phyloP scores from a whole-genome alignment of 2,888 invertebrate species.

The Acleris emargana region DNA sequence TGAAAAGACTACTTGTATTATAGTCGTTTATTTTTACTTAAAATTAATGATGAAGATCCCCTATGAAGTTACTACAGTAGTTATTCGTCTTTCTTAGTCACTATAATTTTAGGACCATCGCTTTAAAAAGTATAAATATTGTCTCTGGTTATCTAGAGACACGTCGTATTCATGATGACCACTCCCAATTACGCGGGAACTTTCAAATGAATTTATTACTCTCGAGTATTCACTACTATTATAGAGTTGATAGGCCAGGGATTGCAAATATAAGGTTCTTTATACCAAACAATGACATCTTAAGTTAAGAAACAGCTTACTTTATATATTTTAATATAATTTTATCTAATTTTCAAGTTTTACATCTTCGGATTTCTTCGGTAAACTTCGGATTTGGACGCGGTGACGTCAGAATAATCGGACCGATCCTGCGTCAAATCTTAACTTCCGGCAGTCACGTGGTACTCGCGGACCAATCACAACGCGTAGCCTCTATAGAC shows the following conservation, averaged over 20 bases:
- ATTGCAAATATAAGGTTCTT: conserved; percentile 1
- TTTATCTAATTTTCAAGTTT: conserved; percentile 23
- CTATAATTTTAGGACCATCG: conserved; percentile 6
- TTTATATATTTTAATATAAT: conserved; percentile 7
- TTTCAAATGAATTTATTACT: conserved; percentile 51
- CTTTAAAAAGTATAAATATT: conserved; percentile 40
- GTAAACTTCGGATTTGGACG: conserved; percentile 63
- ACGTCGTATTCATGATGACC: conserved; percentile 79
- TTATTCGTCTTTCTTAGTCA: conserved; percentile 2
- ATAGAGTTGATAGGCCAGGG: conserved; percentile 19
- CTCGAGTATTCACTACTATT: conserved; percentile 13
- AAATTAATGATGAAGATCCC: too few relatives aligned
- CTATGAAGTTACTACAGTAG: neutral
- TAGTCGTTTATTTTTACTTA: too few relatives aligned
- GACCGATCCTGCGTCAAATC: conserved; percentile 76
- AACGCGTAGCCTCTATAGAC: conserved; percentile 72
- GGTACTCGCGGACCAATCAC: conserved; percentile 74
- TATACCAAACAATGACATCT: conserved; percentile 1
- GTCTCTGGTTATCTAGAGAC: conserved; percentile 65
- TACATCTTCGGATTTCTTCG: conserved; percentile 62
- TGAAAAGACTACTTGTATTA: too few relatives aligned
- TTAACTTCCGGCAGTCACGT: conserved; percentile 81
- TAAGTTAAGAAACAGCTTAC: conserved; percentile 4
- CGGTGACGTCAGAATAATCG: conserved; percentile 77
- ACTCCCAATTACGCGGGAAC: conserved; percentile 77